Base-by-base conservation (phyloP, 2,888 invertebrate genomes). In the Agonum fuliginosum region DNA sequence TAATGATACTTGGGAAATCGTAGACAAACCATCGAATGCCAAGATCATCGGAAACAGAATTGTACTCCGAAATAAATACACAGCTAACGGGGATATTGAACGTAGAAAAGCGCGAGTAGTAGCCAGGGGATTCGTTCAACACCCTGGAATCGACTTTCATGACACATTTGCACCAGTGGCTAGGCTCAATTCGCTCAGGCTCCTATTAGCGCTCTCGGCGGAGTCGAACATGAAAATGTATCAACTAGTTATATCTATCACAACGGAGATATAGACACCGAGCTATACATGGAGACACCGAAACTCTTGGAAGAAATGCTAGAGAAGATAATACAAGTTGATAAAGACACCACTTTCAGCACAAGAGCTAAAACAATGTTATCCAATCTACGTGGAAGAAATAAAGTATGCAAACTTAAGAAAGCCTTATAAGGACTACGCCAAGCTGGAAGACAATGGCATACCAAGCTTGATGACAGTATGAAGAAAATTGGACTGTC, bases 381-480 rank as follows among this genome's bases (percentile, higher is more conserved):
- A 14, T 8, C 22, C 5, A 51, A n/a, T 10, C 17, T 78, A 24
- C 27, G 14, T 37, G 30, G 67, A 72, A 20, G 74, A 27, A 41
- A 80, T n/a, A 79, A 79, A 46, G 81, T 81, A 0, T 82, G 81
- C 67, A 46, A 58, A 17, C 22, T 81, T 10, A 78, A 79, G 30
- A 82, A 80, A 34, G 76, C 81, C 0, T 48, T 82, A n/a, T 82
- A 82, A 54, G 82, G 81, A 20, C 76, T 81, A 12, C 70, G 78
- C 12, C 80, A 81, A 62, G 78, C 81, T 1, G 80, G 81, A 12
- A 43, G 80, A 73, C 79, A 78, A 22, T 81, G 81, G 80, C 46
- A 82, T 51, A 14, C 22, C 0, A 81, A 80, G 58, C 70, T 81
- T 41, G 71, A 80, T 37, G 58, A 48, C 14, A 69, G 41, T 8